Conservation (phyloP, 2,797 vertebrate genomes). For the Phrynocephalus vlangalii region DNA sequence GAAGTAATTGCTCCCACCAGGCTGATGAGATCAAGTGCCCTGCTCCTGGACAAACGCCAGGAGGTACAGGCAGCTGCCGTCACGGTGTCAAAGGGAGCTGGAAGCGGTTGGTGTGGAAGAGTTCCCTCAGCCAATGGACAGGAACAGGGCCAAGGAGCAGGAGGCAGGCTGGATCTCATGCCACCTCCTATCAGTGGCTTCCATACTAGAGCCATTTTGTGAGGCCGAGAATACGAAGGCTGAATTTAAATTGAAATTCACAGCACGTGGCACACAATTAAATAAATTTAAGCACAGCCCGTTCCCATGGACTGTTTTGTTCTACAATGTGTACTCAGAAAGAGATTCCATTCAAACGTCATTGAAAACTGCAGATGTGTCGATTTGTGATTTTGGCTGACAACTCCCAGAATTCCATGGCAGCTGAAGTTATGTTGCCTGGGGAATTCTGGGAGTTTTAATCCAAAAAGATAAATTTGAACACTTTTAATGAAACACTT, state of each 20-base stretch:
- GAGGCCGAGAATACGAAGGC: not conserved
- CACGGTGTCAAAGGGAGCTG: not conserved
- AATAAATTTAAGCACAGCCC: not conserved
- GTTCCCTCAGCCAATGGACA: not conserved
- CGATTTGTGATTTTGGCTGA: too few species aligned
- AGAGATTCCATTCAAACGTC: too few species aligned
- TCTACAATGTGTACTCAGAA: not conserved
- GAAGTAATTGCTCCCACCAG: constrained; percentile 21
- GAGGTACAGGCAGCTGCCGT: not conserved
- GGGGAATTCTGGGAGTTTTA: not conserved
- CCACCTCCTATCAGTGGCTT: not conserved
- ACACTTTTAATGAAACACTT: too few species aligned
- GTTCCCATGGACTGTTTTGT: not conserved
- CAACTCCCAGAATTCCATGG: not conserved
- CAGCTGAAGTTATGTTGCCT: not conserved
- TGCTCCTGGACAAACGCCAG: not conserved
- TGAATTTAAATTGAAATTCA: not conserved
- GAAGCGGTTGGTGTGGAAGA: too few species aligned
- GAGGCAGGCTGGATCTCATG: not conserved
- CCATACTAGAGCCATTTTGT: not conserved
- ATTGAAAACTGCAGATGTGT: not conserved
- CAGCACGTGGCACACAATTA: too few species aligned
- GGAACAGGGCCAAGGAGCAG: not conserved
- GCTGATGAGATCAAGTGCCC: not conserved
- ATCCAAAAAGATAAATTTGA: not conserved